Conservation (phyloP, 2,888 invertebrate species). For the Meghimatium bilineatum region DNA sequence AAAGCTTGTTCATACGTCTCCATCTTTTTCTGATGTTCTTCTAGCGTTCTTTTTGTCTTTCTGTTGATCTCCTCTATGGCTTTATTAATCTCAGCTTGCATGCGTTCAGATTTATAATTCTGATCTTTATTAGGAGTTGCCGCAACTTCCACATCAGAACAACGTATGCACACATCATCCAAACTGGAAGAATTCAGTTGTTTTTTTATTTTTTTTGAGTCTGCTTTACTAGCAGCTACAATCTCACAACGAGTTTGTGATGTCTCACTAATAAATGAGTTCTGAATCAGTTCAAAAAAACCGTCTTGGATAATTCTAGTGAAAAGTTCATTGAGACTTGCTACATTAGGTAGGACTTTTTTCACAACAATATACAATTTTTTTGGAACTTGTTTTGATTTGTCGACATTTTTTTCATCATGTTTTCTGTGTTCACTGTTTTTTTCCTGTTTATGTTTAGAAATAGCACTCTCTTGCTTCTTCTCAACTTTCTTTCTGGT, state of each 20-base stretch:
- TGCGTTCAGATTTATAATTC: slow-evolving; percentile 2
- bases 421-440: not conserved
- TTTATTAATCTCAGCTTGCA: slow-evolving; percentile 12
- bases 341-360: not conserved
- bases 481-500: not conserved
- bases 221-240: slow-evolving; percentile 3
- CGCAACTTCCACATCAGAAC: not conserved
- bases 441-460: not conserved
- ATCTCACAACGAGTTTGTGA: slow-evolving; percentile 9
- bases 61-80: not conserved
- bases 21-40: slow-evolving; percentile 4
- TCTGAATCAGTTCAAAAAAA: not conserved
- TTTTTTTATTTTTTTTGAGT: not conserved
- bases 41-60: not conserved
- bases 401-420: not conserved
- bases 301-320: not conserved
- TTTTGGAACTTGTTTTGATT: not conserved
- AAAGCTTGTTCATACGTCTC: slow-evolving; percentile 6
- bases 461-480: not conserved
- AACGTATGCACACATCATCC: not conserved
- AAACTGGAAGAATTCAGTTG: not conserved
- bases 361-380: slow-evolving; percentile 20
- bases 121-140: not conserved
- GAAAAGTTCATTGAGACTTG: not conserved
- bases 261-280: not conserved